phyloP scores from a whole-genome alignment of 1,140 invertebrate genomes.

The Chelonus insularis region DNA sequence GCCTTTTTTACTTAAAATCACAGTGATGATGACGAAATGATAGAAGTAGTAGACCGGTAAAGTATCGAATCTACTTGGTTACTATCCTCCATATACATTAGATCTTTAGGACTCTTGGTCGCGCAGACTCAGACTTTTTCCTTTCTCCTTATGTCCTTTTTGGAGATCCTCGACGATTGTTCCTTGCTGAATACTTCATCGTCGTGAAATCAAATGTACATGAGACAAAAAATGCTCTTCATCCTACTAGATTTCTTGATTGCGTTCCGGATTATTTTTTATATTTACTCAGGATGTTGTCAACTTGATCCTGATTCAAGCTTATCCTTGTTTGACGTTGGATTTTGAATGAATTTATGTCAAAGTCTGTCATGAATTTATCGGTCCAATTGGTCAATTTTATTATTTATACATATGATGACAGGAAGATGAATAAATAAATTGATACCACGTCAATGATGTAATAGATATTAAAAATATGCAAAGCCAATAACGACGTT shows the following conservation, averaged over 20 bases:
- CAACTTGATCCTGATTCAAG: too few relatives aligned
- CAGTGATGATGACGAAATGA: not conserved
- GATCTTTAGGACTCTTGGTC: not conserved
- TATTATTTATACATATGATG: too few relatives aligned
- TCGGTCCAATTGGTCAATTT: too few relatives aligned
- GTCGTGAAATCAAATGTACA: too few relatives aligned
- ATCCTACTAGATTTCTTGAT: too few relatives aligned
- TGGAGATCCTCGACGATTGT: not conserved
- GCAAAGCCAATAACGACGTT: slow-evolving; percentile 49
- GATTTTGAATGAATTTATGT: too few relatives aligned
- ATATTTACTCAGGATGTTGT: too few relatives aligned
- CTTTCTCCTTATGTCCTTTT: not conserved
- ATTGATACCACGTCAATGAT: slow-evolving; percentile 23
- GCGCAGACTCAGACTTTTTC: slow-evolving; percentile 25
- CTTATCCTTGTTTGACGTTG: too few relatives aligned
- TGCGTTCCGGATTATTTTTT: too few relatives aligned
- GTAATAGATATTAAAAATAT: slow-evolving; percentile 13
- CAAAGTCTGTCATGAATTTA: too few relatives aligned
- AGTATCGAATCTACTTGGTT: slow-evolving; percentile 5
- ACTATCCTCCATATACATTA: slow-evolving; percentile 17
- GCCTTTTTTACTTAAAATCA: not conserved
- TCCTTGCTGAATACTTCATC: not conserved
- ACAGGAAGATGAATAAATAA: not conserved
- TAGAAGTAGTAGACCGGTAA: slow-evolving; percentile 2
- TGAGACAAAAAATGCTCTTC: not conserved